A percentile compares a stretch with the other conserved stretches of the same genome.
Conservation (phyloP, 92 coral and sea anemone species). For the Zoanthus gigantus region DNA sequence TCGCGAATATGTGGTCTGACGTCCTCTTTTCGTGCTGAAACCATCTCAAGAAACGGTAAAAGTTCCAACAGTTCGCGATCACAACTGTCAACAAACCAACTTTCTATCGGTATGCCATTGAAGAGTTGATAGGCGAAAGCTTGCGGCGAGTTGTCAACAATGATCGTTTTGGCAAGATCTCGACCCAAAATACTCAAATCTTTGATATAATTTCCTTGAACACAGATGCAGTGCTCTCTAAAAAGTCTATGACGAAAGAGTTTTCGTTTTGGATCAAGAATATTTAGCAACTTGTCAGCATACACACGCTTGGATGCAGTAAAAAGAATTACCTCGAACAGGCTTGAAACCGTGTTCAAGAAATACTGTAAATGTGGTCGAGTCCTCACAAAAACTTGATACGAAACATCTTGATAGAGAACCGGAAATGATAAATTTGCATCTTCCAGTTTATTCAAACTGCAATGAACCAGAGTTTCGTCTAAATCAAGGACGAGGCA, state of each 20-base stretch:
- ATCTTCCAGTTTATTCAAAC: conserved; percentile 97
- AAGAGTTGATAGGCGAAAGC: conserved; percentile 99
- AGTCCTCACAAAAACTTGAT: conserved; percentile 98
- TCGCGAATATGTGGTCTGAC: conserved; percentile 96
- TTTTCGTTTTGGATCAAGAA: conserved; percentile 93
- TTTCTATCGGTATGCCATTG: conserved; percentile 99
- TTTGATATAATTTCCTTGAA: conserved; percentile 98
- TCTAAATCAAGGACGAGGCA: conserved; percentile 96
- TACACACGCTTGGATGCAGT: conserved; percentile 99
- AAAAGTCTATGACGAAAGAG: conserved; percentile 97
- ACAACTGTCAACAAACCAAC: conserved; percentile 97
- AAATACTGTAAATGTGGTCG: conserved; percentile 95
- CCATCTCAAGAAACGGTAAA: conserved; percentile 91
- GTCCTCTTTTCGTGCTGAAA: conserved; percentile 90
- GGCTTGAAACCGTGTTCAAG: conserved; percentile 86
- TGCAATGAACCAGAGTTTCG: conserved; percentile 98
- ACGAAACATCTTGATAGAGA: conserved; percentile 92
- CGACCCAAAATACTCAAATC: conserved; percentile 96
- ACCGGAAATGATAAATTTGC: conserved; percentile 98
- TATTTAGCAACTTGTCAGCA: conserved; percentile 96
- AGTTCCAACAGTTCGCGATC: conserved; percentile 93
- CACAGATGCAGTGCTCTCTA: conserved; percentile 99
- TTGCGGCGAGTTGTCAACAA: conserved; percentile 99
- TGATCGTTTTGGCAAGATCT: conserved; percentile 98
- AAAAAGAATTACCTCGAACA: conserved; percentile 96